Conservation (phyloP, 2,797 vertebrate genomes). For the Enteromius mattozi region DNA sequence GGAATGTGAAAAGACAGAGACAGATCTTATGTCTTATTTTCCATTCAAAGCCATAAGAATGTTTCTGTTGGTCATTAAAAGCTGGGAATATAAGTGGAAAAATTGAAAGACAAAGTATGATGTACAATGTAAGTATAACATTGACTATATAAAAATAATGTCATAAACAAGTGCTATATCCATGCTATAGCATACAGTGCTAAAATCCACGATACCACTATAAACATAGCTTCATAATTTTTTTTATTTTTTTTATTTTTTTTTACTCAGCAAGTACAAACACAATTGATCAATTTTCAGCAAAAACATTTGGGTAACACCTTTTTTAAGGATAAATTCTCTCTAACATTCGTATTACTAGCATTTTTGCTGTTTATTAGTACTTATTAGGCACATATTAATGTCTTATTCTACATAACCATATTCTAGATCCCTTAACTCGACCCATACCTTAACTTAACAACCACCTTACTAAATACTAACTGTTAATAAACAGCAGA, state of each 20-base stretch:
- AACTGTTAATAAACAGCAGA: neutral
- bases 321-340: no score
- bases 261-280: neutral
- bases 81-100: constrained; percentile 5
- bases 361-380: no score
- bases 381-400: no score
- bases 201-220: neutral
- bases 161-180: no score
- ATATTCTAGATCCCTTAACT: neutral
- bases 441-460: no score
- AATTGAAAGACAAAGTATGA: neutral
- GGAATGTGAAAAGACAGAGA: constrained; percentile 26
- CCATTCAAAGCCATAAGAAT: constrained; percentile 5
- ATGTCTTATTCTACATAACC: neutral
- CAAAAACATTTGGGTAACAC: no score
- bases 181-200: no score
- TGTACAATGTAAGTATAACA: no score
- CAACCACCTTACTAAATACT: no score
- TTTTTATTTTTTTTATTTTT: no score
- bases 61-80: constrained; percentile 30
- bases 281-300: neutral
- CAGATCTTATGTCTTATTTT: constrained; percentile 26
- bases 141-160: no score
- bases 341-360: no score
- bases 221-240: neutral